Conservation (phyloP, 2,888 invertebrate species). For the Drosophila colorata region DNA sequence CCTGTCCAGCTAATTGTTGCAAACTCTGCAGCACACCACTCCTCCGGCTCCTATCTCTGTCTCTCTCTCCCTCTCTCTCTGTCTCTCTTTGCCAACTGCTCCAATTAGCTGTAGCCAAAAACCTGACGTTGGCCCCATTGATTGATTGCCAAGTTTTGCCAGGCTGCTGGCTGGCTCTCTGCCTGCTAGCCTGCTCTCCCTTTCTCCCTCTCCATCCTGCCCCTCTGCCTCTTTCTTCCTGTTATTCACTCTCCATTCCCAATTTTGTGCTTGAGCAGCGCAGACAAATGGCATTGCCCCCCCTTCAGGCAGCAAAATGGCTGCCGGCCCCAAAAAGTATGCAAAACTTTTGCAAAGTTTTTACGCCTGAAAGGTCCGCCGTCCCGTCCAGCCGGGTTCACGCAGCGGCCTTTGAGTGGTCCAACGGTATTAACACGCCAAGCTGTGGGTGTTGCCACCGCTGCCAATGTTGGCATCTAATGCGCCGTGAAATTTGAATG, state of each 20-base stretch:
- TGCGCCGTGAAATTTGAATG: slow-evolving; percentile 81
- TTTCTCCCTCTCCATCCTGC: too few species aligned
- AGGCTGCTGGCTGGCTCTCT: slow-evolving; percentile 14
- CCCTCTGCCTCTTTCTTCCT: background rate
- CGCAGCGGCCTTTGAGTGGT: slow-evolving; percentile 28
- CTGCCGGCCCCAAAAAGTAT: slow-evolving; percentile 62
- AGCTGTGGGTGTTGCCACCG: slow-evolving; percentile 26
- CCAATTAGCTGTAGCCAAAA: slow-evolving; percentile 62
- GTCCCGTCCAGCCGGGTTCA: slow-evolving; percentile 2
- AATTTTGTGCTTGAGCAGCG: slow-evolving; percentile 62
- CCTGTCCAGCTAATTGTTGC: slow-evolving; percentile 42
- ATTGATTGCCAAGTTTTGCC: slow-evolving; percentile 74
- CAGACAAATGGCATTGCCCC: slow-evolving; percentile 64
- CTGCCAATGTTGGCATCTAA: slow-evolving; percentile 50
- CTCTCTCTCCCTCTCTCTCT: background rate
- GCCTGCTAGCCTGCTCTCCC: background rate
- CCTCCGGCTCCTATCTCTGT: background rate
- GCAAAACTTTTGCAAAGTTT: slow-evolving; percentile 73
- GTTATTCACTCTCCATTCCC: slow-evolving; percentile 9
- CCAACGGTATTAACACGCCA: slow-evolving; percentile 59
- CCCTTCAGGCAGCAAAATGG: slow-evolving; percentile 25
- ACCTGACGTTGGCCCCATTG: slow-evolving; percentile 59
- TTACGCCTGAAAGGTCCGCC: slow-evolving; percentile 47
- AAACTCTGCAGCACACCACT: slow-evolving; percentile 9
- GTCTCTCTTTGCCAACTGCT: slow-evolving; percentile 9